phyloP scores from a whole-genome alignment of 1,140 invertebrate genomes.

The Bombyx mori region ASM3026992v2 NC_085129.1:6961001-6961500 shows the following conservation, averaged over 20 bases:
- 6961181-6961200: constrained; percentile 44
- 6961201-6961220: no score
- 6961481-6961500: constrained; percentile 66
- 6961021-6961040: constrained; percentile 38
- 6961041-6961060: constrained; percentile 69
- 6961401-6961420: constrained; percentile 27
- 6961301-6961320: no score
- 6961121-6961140: constrained; percentile 54
- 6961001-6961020: constrained; percentile 36
- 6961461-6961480: constrained; percentile 58
- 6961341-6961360: constrained; percentile 37
- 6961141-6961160: constrained; percentile 61
- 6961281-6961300: constrained; percentile 16
- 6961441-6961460: constrained; percentile 42
- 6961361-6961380: constrained; percentile 24
- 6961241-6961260: no score
- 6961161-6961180: constrained; percentile 50
- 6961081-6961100: constrained; percentile 62
- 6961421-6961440: constrained; percentile 41
- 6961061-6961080: constrained; percentile 44
- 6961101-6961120: constrained; percentile 64
- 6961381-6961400: constrained; percentile 20
- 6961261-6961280: constrained; percentile 9
- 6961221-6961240: no score
- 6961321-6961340: constrained; percentile 31